Base-by-base conservation (phyloP, 2,888 invertebrate species). In the Mongoloraphidia duomilia region DNA sequence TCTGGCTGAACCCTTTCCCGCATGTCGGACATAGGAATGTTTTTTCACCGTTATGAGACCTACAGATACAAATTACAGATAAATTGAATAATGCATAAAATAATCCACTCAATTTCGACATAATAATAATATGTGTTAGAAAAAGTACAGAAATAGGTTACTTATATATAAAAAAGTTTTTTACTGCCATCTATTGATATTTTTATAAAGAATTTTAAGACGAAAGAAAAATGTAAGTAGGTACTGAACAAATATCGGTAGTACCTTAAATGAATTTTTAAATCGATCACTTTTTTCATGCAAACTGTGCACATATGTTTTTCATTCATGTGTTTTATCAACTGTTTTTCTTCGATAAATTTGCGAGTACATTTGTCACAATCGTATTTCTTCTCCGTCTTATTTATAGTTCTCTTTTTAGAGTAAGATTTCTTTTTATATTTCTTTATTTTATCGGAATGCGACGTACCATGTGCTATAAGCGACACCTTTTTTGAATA, bases 1-100 rank as follows among this genome's bases (percentile, higher is more conserved):
- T 60, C 54, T 70, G 70, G 55, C 68, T 68, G 55, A 70, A 70
- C 14, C 68, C 69, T 55, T 69, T 70, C 1, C 67, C 65, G 54
- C 70, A 70, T n/a, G 63, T 65, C 3, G 67, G 64, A 56, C 69
- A 70, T 26, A 68, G 56, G 55, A 68, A 70, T 9, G 66, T 68
- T 52, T 67, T 68, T 46, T 68, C 67, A 4, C 67, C 67, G 51
- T 66, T 69, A 52, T 70, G 70, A 39, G 12, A 39, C 8, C 14
- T 39, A 13, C 8, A 9, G 9, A 13, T 10, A 39, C 8, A 39
- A 14, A 13, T 13, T 39, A 39, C 8, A 39, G 12, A 39, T 9
- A 26, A 26, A 26, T 26, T 26, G 26, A 6, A 26, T 6, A 5
- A 6, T 26, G 6, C 26, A 26, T 26, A 26, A 26, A 26, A 6